Evolutionary conservation across 2,797 vertebrate genomes (phyloP).

Genomic region (Takifugu rubripes): DNA sequence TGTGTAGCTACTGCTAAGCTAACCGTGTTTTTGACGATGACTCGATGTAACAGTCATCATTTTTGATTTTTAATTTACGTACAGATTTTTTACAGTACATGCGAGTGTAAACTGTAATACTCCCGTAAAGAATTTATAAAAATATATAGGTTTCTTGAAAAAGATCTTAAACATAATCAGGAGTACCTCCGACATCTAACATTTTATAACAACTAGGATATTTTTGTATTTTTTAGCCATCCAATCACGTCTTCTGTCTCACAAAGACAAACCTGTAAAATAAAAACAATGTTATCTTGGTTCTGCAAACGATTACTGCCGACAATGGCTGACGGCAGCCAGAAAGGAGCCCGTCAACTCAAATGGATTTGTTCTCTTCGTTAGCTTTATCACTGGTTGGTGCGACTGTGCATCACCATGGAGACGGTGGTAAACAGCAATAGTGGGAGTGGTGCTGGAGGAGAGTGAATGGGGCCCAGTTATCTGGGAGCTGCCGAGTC

Average conservation of each 20-base stretch:
- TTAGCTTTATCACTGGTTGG: slow-evolving; percentile 72
- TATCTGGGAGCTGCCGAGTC: slow-evolving; percentile 71
- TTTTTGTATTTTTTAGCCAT: slow-evolving; percentile 5
- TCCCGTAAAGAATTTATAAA: too few species aligned
- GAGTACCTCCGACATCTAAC: too few species aligned
- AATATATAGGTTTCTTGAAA: too few species aligned
- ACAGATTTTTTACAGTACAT: too few species aligned
- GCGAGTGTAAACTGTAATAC: too few species aligned
- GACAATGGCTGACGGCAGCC: slow-evolving; percentile 44
- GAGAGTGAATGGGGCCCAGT: slow-evolving; percentile 65
- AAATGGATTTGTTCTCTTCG: slow-evolving; percentile 70
- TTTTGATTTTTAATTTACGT: too few species aligned
- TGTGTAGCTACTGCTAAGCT: too few species aligned
- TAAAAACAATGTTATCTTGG: slow-evolving; percentile 65
- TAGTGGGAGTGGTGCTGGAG: slow-evolving; percentile 41
- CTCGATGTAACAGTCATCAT: too few species aligned
- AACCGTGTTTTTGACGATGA: too few species aligned
- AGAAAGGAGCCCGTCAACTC: slow-evolving; percentile 59
- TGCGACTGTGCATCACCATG: slow-evolving; percentile 59
- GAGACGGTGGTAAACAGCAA: slow-evolving; percentile 67
- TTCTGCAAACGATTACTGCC: slow-evolving; percentile 43
- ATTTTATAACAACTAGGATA: too few species aligned
- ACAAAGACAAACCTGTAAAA: slow-evolving; percentile 35
- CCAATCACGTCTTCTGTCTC: slow-evolving; percentile 32
- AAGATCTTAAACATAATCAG: too few species aligned